Evolutionary conservation across 2,797 vertebrate genomes (phyloP), one percentile per base, ranked within the genome.

Genomic region (Microctenopoma lineatum): DNA sequence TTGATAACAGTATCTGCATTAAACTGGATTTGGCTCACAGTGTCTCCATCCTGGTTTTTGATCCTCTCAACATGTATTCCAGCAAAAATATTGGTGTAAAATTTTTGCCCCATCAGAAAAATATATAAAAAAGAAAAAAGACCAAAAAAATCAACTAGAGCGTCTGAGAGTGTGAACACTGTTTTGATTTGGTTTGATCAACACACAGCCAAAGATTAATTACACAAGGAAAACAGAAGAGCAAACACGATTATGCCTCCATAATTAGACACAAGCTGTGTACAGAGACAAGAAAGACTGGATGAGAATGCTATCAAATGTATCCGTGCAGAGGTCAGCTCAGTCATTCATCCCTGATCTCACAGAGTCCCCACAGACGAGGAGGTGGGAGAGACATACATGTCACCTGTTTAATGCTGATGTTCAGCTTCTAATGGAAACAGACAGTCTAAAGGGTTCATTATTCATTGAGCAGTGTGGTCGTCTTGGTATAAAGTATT

Each of bases 241-340:
- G 68, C 72, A 84, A 80, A 87, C 70, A 77, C 63, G 45, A 81
- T 83, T 78, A 79, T 60, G 63, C 72, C 75, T 71, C 62, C 59
- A 42, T 80, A 83, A 81, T 88, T 75, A 78, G 72, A 70, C 48
- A 60, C 72, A 79, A 68, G 75, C 79, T 82, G 79, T 71, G 75
- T 69, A 58, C 59, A 66, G 55, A 79, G 57, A 77, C 51, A 38
- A 47, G 50, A 50, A 73, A 59, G 55, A 73, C 60, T 32, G 66
- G 41, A 54, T 59, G 61, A 54, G 61, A 51, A 63, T 42, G 29
- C 47, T 61, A 25, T 81, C 52, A 52, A 38, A 46, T 59, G 55
- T 56, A 58, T 75, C 55, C 55, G 59, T 50, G 66, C 50, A 7
- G 44, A 16, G 79, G 79, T 82, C 89, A 84, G 66, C 60, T 16